Conservation (phyloP, 2,113 vertebrate genomes). For the Egretta garzetta region DNA sequence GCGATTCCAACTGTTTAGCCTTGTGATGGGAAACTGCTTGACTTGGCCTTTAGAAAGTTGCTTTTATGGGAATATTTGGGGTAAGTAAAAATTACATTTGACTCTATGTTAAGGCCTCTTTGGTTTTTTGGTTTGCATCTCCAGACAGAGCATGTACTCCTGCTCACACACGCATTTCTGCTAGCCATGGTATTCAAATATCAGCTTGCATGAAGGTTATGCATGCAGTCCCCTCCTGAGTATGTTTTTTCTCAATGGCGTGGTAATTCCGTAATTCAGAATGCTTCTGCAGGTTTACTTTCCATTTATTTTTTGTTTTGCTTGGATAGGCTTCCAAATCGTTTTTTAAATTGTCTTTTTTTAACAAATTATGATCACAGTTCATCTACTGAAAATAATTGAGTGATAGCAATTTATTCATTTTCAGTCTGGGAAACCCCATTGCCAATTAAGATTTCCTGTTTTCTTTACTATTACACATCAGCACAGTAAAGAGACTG, state of each 20-base stretch:
- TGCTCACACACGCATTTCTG: not conserved
- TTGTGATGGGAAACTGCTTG: not conserved
- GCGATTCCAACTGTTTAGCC: not conserved
- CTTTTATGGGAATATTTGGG: not conserved
- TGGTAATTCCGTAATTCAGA: not conserved
- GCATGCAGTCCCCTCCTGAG: fast-evolving
- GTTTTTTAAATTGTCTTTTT: not conserved
- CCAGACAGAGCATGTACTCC: not conserved
- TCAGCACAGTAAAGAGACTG: constrained; percentile 12
- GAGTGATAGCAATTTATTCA: not conserved
- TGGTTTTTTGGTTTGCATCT: not conserved
- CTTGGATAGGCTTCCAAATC: constrained; percentile 10
- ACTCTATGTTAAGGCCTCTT: not conserved
- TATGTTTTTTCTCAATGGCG: not conserved
- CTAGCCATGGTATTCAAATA: not conserved
- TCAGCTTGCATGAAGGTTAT: not conserved
- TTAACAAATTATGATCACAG: not conserved
- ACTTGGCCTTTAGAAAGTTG: not conserved
- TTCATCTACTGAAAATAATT: constrained; percentile 30
- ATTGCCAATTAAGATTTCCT: not conserved
- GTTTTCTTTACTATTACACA: constrained; percentile 20
- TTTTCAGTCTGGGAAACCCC: constrained; percentile 3
- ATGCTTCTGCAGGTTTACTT: not conserved
- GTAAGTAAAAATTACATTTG: not conserved
- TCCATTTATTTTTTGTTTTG: constrained; percentile 16